Evolutionary conservation across 2,888 invertebrate species (phyloP).

Genomic region (Meloe dianella): DNA sequence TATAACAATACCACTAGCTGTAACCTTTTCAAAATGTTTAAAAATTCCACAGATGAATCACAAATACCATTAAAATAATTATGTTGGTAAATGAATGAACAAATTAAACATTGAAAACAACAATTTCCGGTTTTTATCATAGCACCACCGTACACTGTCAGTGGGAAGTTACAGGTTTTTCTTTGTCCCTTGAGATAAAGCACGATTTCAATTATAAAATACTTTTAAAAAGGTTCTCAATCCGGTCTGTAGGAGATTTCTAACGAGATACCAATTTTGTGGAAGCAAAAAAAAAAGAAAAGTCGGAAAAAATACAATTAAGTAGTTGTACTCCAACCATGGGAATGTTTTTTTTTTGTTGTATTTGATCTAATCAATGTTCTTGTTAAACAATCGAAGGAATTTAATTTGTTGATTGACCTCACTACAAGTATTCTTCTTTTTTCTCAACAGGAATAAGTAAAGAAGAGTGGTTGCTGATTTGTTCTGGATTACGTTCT

Average conservation of each 20-base stretch:
- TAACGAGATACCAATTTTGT: not conserved
- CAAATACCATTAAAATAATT: slow-evolving; percentile 14
- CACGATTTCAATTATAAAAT: slow-evolving; percentile 9
- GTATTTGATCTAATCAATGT: slow-evolving; percentile 26
- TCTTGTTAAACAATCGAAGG: slow-evolving; percentile 5
- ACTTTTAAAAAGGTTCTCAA: not conserved
- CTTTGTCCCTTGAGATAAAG: not conserved
- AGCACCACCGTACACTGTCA: not conserved
- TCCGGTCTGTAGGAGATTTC: not conserved
- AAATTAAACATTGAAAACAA: not conserved
- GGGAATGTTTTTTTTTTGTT: not conserved
- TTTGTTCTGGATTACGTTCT: too few relatives aligned
- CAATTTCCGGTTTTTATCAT: slow-evolving; percentile 1
- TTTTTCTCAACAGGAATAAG: slow-evolving; percentile 11
- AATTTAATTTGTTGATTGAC: slow-evolving; percentile 31
- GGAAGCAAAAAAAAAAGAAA: not conserved
- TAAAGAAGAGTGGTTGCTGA: too few relatives aligned
- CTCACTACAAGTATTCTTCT: slow-evolving; percentile 23
- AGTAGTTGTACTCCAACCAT: not conserved
- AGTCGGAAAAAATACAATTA: not conserved
- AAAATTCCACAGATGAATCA: slow-evolving; percentile 3
- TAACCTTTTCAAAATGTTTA: not conserved
- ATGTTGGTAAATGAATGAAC: slow-evolving; percentile 3
- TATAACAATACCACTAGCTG: too few relatives aligned
- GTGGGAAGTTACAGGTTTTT: not conserved